These are phyloP conservation scores for Andinoacara biseriatus DNA, from an alignment of 2,113 vertebrate species.

Conservation along the genomic window DNA sequence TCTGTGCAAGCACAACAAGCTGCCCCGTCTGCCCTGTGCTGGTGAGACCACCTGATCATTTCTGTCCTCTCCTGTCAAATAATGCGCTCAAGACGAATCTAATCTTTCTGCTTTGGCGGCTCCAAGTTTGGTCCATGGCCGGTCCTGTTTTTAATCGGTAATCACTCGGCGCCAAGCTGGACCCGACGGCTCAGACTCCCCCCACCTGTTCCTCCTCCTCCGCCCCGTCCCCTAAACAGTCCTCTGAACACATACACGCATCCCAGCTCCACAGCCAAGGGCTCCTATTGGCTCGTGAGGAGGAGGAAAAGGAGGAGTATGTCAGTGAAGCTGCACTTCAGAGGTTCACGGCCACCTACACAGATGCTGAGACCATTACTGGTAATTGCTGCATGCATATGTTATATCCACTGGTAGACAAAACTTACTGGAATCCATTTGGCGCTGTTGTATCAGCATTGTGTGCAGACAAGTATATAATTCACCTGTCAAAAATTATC, in stretches of 20 bases:
- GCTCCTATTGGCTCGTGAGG: slow-evolving; percentile 74
- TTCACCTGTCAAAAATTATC: slow-evolving; percentile 1
- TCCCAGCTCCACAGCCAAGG: slow-evolving; percentile 66
- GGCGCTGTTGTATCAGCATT: not conserved
- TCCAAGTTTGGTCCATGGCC: slow-evolving; percentile 84
- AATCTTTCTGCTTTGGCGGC: slow-evolving; percentile 39
- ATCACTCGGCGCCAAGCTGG: slow-evolving; percentile 95
- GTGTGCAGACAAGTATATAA: slow-evolving; percentile 17
- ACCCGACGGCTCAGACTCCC: slow-evolving; percentile 84
- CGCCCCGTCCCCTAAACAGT: slow-evolving; percentile 74
- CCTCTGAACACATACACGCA: slow-evolving; percentile 63
- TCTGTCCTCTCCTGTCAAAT: not conserved
- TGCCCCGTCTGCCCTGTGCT: not conserved
- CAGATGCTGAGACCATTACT: slow-evolving; percentile 98
- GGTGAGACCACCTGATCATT: not conserved
- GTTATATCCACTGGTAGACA: not conserved
- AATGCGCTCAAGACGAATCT: not conserved
- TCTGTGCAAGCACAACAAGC: not conserved
- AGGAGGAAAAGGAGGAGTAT: slow-evolving; percentile 87
- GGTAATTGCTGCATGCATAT: slow-evolving; percentile 78
- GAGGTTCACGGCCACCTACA: slow-evolving; percentile 80
- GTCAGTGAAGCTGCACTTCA: slow-evolving; percentile 81
- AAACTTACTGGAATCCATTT: slow-evolving; percentile 32
- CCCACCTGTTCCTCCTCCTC: slow-evolving; percentile 83
- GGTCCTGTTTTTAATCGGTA: slow-evolving; percentile 80